Conservation (phyloP, 2,888 invertebrate species). For the Asteroscopus sphinx region DNA sequence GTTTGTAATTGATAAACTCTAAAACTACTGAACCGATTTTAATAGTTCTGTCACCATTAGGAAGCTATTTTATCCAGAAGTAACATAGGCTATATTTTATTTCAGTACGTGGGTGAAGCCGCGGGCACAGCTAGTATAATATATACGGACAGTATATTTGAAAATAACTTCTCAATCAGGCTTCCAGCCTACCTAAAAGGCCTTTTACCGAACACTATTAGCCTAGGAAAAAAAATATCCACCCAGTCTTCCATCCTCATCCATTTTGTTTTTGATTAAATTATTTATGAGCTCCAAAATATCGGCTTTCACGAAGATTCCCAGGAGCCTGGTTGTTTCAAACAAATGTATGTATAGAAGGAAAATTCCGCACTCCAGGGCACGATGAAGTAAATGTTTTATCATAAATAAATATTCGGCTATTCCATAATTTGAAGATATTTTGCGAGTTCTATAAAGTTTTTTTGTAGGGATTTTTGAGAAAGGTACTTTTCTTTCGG, state of each 20-base stretch:
- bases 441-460: constrained; percentile 16
- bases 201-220: constrained; percentile 20
- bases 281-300: constrained; percentile 60
- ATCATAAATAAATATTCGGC: constrained; percentile 50
- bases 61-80: too few relatives aligned
- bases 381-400: constrained; percentile 47
- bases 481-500: too few relatives aligned
- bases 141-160: not conserved
- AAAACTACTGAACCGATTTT: too few relatives aligned
- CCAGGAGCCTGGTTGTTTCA: constrained; percentile 43
- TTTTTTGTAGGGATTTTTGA: not conserved
- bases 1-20: too few relatives aligned
- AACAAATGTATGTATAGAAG: constrained; percentile 46
- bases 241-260: constrained; percentile 21
- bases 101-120: too few relatives aligned
- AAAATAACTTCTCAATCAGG: constrained; percentile 6
- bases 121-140: not conserved
- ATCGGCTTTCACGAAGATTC: constrained; percentile 50
- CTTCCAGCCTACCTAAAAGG: not conserved
- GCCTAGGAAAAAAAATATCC: constrained; percentile 27
- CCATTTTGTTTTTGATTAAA: constrained; percentile 58
- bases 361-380: constrained; percentile 30
- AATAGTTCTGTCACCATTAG: too few relatives aligned
- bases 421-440: constrained; percentile 34
- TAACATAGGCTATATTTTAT: too few relatives aligned